phyloP scores from a whole-genome alignment of 2,797 vertebrate species.

The Silurus aristotelis region DNA sequence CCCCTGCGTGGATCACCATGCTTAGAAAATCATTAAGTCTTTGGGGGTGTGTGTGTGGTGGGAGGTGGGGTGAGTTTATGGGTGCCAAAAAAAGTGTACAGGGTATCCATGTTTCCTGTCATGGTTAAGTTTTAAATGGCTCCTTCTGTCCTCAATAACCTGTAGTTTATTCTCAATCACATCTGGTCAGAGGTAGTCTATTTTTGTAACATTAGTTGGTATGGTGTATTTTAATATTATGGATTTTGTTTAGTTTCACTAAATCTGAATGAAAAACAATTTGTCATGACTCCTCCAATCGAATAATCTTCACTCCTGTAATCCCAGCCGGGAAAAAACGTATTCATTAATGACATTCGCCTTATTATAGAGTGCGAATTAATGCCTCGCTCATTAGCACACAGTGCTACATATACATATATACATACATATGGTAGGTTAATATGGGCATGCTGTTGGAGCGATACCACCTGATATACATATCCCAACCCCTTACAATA shows the following conservation, averaged over 20 bases:
- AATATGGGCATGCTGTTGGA: no score
- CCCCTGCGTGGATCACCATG: conserved; percentile 19
- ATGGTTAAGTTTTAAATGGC: background rate
- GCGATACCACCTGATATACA: no score
- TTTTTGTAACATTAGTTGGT: background rate
- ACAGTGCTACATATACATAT: no score
- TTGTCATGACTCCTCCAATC: background rate
- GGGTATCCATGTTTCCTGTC: background rate
- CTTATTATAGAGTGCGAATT: background rate
- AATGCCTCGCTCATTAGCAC: background rate
- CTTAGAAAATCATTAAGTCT: conserved; percentile 31
- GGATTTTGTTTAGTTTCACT: background rate
- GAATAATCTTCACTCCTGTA: background rate
- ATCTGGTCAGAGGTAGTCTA: background rate
- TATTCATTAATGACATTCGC: background rate
- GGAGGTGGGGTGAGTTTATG: background rate
- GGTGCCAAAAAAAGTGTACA: background rate
- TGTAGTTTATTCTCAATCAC: background rate
- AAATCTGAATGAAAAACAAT: no score
- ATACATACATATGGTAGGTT: no score
- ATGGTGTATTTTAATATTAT: background rate
- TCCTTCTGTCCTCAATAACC: background rate
- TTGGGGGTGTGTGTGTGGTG: conserved; percentile 15
- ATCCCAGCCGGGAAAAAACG: background rate
- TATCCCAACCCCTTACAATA: no score